phyloP scores from a whole-genome alignment of 2,888 invertebrate species.

The Yponomeuta plumbellus region DNA sequence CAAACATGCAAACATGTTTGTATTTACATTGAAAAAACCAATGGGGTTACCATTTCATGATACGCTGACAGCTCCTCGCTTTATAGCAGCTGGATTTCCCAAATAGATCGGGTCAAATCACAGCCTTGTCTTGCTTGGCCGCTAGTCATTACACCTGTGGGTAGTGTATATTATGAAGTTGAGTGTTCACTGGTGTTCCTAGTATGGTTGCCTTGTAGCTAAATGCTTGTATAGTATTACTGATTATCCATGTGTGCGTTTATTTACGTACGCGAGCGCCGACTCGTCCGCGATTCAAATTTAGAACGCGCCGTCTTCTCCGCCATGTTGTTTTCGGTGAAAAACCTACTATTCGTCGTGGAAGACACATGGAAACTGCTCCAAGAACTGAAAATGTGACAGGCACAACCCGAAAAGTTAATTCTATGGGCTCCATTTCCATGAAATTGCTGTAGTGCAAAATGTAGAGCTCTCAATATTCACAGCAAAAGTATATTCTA shows the following conservation, averaged over 20 bases:
- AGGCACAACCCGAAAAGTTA: constrained; percentile 12
- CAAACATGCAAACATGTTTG: no score
- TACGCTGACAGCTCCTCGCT: no score
- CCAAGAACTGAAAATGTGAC: constrained; percentile 15
- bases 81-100: no score
- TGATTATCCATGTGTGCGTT: constrained; percentile 74
- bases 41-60: no score
- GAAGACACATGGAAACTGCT: constrained; percentile 28
- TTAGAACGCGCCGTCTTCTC: constrained; percentile 71
- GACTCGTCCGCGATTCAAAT: constrained; percentile 77
- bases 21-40: no score
- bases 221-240: constrained; percentile 54
- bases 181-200: constrained; percentile 10
- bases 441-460: not conserved
- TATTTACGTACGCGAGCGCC: constrained; percentile 77
- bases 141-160: not conserved
- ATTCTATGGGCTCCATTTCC: not conserved
- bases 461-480: not conserved
- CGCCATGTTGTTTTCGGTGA: constrained; percentile 74
- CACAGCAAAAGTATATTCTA: not conserved
- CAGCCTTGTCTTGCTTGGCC: no score
- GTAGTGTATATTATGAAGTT: not conserved
- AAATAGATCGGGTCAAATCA: no score
- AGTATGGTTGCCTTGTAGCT: constrained; percentile 9
- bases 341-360: constrained; percentile 69